phyloP scores from a whole-genome alignment of 1,140 invertebrate genomes.

The Sycophaga agraensis region DNA sequence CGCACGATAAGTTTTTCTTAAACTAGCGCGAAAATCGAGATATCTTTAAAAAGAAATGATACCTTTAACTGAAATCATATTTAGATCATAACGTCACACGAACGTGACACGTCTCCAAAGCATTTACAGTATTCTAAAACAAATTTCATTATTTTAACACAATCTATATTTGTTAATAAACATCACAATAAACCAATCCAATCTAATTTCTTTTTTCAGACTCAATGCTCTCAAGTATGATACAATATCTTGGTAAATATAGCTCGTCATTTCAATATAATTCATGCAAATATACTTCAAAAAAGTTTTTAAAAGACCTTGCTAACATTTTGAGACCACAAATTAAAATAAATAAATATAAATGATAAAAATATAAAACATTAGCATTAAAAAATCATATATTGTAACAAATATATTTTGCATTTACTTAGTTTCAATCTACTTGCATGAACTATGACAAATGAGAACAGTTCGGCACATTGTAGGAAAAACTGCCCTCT shows the following conservation, averaged over 20 bases:
- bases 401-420: background rate
- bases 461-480: slow-evolving; percentile 25
- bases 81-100: slow-evolving; percentile 13
- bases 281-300: slow-evolving; percentile 15
- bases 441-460: slow-evolving; percentile 22
- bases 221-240: slow-evolving; percentile 33
- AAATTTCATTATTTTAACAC: slow-evolving; percentile 17
- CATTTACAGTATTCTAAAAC: slow-evolving; percentile 11
- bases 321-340: background rate
- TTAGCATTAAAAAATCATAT: no score
- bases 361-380: background rate
- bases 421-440: background rate
- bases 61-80: slow-evolving; percentile 9
- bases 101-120: slow-evolving; percentile 2
- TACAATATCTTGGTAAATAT: slow-evolving; percentile 31
- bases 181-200: slow-evolving; percentile 29
- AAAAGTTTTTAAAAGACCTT: slow-evolving; percentile 11
- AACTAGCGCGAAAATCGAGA: slow-evolving; percentile 12
- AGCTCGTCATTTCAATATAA: slow-evolving; percentile 20
- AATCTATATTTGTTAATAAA: slow-evolving; percentile 29
- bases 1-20: slow-evolving; percentile 11
- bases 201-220: slow-evolving; percentile 30
- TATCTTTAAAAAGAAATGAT: background rate
- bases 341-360: slow-evolving; percentile 1
- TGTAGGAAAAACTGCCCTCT: slow-evolving; percentile 26